phyloP scores from a whole-genome alignment of 2,888 invertebrate genomes.

The Aleiodes alternator region DNA sequence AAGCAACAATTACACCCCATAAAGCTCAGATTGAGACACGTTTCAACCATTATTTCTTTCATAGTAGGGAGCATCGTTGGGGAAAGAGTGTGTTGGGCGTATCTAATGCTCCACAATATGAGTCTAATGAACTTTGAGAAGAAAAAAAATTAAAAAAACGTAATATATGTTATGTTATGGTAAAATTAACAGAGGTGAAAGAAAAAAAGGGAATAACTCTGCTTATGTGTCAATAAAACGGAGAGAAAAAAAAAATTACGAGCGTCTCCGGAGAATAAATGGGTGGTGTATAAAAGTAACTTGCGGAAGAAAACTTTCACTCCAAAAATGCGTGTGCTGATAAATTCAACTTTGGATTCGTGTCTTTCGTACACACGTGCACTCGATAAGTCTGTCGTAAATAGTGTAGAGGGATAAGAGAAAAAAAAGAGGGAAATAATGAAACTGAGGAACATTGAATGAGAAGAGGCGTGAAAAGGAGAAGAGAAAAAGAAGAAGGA shows the following conservation, averaged over 20 bases:
- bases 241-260: background rate
- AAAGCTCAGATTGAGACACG: slow-evolving; percentile 71
- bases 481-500: slow-evolving; percentile 30
- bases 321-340: slow-evolving; percentile 57
- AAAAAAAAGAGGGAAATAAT: slow-evolving; percentile 10
- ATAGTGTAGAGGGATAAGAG: slow-evolving; percentile 35
- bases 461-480: slow-evolving; percentile 32
- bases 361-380: slow-evolving; percentile 36
- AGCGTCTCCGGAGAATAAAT: slow-evolving; percentile 11
- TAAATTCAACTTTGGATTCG: slow-evolving; percentile 54
- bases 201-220: slow-evolving; percentile 18
- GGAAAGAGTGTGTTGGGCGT: slow-evolving; percentile 51
- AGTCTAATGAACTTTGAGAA: slow-evolving; percentile 24
- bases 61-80: slow-evolving; percentile 60
- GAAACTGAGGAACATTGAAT: slow-evolving; percentile 29
- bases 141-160: background rate
- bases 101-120: slow-evolving; percentile 29
- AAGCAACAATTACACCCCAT: slow-evolving; percentile 70
- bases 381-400: slow-evolving; percentile 52
- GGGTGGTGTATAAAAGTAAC: slow-evolving; percentile 19
- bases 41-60: slow-evolving; percentile 69
- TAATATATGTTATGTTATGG: background rate
- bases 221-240: slow-evolving; percentile 7
- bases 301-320: slow-evolving; percentile 56
- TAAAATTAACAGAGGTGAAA: background rate